Conservation (phyloP, 1,140 invertebrate species). For the Aphidius gifuensis region DNA sequence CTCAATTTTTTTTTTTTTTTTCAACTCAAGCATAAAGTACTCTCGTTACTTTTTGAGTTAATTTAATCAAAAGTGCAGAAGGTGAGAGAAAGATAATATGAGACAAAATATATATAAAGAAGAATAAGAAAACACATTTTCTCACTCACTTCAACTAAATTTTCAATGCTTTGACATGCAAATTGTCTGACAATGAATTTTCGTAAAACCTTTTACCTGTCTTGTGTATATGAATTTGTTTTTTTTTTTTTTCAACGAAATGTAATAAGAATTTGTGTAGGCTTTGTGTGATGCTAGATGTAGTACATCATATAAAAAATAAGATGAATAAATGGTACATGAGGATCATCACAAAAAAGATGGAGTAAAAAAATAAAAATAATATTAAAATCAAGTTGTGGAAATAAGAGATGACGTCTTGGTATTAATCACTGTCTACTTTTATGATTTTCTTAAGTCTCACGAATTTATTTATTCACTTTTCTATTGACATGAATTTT, state of each 20-base stretch:
- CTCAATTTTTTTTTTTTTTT: too few species aligned
- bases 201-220: constrained; percentile 55
- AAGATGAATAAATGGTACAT: not conserved
- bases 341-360: constrained; percentile 15
- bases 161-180: constrained; percentile 49
- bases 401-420: constrained; percentile 44
- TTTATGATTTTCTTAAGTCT: constrained; percentile 23
- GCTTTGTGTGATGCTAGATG: too few species aligned
- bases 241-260: constrained; percentile 18
- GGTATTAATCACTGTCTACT: constrained; percentile 54
- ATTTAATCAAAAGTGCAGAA: constrained; percentile 38
- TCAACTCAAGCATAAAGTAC: too few species aligned
- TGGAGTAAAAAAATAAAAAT: constrained; percentile 8
- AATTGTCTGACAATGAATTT: constrained; percentile 55
- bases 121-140: constrained; percentile 20
- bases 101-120: not conserved
- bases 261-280: constrained; percentile 7
- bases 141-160: constrained; percentile 17
- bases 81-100: constrained; percentile 2
- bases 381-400: constrained; percentile 20
- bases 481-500: not conserved
- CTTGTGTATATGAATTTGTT: constrained; percentile 29
- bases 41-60: constrained; percentile 27
- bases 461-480: constrained; percentile 19
- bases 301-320: too few species aligned